phyloP scores from a whole-genome alignment of 35 echinoderm and acorn worm genomes.

The Ptychodera flava region DNA sequence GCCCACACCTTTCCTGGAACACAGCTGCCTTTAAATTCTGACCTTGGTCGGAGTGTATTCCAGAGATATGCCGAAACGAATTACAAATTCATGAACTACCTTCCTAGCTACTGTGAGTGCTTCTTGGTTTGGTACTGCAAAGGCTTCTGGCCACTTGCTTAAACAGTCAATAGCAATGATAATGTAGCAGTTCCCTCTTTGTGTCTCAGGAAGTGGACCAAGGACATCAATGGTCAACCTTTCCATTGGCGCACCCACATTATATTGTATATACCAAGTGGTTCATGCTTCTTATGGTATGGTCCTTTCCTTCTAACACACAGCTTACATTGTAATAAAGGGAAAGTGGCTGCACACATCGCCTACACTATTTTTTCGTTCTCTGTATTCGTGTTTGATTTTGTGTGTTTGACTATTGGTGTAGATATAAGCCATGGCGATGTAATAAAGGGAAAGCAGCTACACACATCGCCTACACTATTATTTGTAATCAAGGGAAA shows the following conservation, averaged over 20 bases:
- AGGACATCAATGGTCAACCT: slow-evolving; percentile 22
- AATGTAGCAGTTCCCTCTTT: slow-evolving; percentile 39
- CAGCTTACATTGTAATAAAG: not conserved
- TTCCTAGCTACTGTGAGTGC: slow-evolving; percentile 17
- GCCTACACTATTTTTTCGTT: no score
- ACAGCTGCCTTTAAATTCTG: slow-evolving; percentile 48
- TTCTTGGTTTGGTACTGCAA: slow-evolving; percentile 17
- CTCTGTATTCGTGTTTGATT: no score
- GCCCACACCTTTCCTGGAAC: slow-evolving; percentile 39
- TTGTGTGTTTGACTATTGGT: no score
- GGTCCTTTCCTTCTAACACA: slow-evolving; percentile 7
- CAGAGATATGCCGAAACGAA: slow-evolving; percentile 17
- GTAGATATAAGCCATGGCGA: no score
- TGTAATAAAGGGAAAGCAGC: no score
- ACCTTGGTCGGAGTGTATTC: slow-evolving; percentile 49
- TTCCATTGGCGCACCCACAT: slow-evolving; percentile 16
- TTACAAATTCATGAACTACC: slow-evolving; percentile 36
- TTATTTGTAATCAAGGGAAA: no score
- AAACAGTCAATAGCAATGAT: slow-evolving; percentile 36
- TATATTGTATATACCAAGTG: not conserved
- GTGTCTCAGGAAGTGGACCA: not conserved
- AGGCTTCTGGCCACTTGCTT: slow-evolving; percentile 49
- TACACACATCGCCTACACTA: no score
- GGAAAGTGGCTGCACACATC: no score
- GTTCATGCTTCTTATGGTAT: not conserved